These are phyloP conservation scores for Euclidia mi DNA, from an alignment of 2,888 invertebrate genomes.

Conservation along the genomic window DNA sequence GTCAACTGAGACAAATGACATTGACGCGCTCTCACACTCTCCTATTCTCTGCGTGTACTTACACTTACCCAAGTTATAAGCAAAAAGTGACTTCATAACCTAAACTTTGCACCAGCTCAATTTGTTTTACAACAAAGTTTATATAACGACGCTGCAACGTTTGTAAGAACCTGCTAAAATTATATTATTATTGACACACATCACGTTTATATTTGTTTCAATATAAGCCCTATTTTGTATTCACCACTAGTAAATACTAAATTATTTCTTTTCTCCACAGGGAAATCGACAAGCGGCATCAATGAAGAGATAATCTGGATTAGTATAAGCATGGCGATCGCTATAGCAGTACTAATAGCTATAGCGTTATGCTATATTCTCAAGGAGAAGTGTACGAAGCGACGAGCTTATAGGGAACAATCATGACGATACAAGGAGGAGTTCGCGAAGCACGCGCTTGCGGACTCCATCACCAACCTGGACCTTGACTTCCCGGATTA, in stretches of 20 bases:
- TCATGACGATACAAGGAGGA: slow-evolving; percentile 91
- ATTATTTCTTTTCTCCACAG: slow-evolving; percentile 77
- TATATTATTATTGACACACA: no score
- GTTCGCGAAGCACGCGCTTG: slow-evolving; percentile 84
- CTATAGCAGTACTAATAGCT: slow-evolving; percentile 94
- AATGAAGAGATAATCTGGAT: slow-evolving; percentile 97
- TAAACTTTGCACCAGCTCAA: no score
- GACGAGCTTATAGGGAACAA: slow-evolving; percentile 93
- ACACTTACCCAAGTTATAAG: no score
- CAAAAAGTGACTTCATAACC: no score
- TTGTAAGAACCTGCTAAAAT: no score
- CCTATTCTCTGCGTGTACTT: no score
- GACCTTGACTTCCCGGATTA: slow-evolving; percentile 80
- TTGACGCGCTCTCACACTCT: no score
- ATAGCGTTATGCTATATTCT: slow-evolving; percentile 95
- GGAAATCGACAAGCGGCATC: slow-evolving; percentile 95
- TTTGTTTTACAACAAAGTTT: no score
- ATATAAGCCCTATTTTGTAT: background rate
- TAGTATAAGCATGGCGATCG: slow-evolving; percentile 96
- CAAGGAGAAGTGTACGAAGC: slow-evolving; percentile 94
- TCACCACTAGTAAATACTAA: background rate
- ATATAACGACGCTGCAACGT: no score
- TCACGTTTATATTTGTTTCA: no score
- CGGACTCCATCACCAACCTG: slow-evolving; percentile 79
- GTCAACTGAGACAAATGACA: no score